Evolutionary conservation across 1,140 invertebrate genomes (phyloP).

Genomic region (Agrilus planipennis): DNA sequence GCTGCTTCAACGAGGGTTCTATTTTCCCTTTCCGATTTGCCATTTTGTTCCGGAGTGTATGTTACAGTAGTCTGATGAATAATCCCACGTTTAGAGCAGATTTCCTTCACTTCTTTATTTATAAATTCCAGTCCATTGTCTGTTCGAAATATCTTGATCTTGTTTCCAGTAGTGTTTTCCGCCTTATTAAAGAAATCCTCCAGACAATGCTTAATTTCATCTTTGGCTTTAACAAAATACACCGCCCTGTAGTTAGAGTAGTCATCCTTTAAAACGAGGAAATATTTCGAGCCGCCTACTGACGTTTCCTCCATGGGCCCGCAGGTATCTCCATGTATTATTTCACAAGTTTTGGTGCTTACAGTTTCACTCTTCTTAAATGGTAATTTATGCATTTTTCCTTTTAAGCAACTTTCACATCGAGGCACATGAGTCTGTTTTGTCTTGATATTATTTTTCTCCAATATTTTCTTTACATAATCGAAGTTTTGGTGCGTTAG

Average conservation of each 20-base stretch:
- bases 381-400: conserved; percentile 26
- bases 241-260: conserved; percentile 19
- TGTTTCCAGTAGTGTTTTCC: conserved; percentile 27
- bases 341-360: conserved; percentile 20
- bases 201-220: conserved; percentile 13
- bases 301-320: conserved; percentile 34
- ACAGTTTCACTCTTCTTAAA: conserved; percentile 21
- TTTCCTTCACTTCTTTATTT: conserved; percentile 27
- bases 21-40: conserved; percentile 31
- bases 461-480: conserved; percentile 25
- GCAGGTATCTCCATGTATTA: conserved; percentile 35
- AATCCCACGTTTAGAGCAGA: conserved; percentile 23
- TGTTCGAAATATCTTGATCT: conserved; percentile 29
- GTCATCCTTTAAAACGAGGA: conserved; percentile 30
- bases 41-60: conserved; percentile 35
- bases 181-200: conserved; percentile 27
- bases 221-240: conserved; percentile 22
- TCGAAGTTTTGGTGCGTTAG: conserved; percentile 31
- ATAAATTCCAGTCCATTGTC: conserved; percentile 36
- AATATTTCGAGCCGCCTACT: conserved; percentile 26
- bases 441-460: conserved; percentile 10
- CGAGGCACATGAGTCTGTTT: conserved; percentile 10
- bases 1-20: conserved; percentile 36
- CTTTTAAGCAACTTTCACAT: conserved; percentile 30
- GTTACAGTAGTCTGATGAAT: conserved; percentile 28